Percentiles rank a stretch among this genome's conserved stretches.
Evolutionary conservation across 2,113 vertebrate species (phyloP).

Genomic region (Lagopus muta): DNA sequence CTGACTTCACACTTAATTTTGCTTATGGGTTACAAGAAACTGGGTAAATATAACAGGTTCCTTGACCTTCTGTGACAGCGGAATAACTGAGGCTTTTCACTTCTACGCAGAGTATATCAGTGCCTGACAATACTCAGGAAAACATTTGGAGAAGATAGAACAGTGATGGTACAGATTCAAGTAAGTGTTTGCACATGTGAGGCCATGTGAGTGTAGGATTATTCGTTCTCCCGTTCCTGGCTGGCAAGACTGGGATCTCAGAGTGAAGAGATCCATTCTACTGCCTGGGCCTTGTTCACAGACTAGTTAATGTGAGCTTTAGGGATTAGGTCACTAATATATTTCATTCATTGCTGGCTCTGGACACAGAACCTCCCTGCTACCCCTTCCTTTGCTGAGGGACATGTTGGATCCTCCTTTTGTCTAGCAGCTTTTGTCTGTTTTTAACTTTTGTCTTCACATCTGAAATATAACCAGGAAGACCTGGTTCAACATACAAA

Average conservation of each 20-base stretch:
- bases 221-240: background rate
- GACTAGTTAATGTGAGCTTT: background rate
- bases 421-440: background rate
- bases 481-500: background rate
- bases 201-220: background rate
- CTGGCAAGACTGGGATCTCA: background rate
- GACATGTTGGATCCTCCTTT: background rate
- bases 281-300: background rate
- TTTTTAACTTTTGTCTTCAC: background rate
- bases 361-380: background rate
- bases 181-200: background rate
- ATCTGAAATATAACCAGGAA: background rate
- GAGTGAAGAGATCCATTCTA: background rate
- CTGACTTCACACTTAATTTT: background rate
- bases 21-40: background rate
- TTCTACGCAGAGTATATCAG: background rate
- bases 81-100: background rate
- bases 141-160: background rate
- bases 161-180: background rate
- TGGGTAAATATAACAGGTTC: background rate
- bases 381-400: background rate
- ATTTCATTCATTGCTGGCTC: background rate
- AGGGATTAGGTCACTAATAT: background rate
- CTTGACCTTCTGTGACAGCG: background rate
- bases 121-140: background rate